Conservation (phyloP, 1,140 invertebrate genomes). For the Drosophila willistoni region DNA sequence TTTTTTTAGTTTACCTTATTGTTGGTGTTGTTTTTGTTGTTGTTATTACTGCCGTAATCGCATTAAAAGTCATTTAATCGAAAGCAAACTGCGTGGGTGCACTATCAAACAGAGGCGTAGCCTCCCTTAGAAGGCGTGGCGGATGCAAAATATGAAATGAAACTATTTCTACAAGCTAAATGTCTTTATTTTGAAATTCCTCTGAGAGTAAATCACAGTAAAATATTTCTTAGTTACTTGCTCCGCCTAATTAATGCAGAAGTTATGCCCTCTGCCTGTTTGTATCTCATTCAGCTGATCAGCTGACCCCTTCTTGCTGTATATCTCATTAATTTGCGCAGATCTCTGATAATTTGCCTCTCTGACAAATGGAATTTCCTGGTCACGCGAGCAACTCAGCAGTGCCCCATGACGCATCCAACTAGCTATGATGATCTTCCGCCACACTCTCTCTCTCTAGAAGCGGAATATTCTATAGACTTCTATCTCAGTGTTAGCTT, state of each 20-base stretch:
- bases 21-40: conserved; percentile 22
- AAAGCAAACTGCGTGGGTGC: conserved; percentile 57
- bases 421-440: not conserved
- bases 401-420: not conserved
- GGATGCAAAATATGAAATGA: too few species aligned
- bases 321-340: not conserved
- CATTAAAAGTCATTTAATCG: conserved; percentile 81
- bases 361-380: not conserved
- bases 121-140: not conserved
- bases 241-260: not conserved
- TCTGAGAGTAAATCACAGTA: too few species aligned
- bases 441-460: too few species aligned
- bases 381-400: not conserved
- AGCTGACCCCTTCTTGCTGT: too few species aligned
- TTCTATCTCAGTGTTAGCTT: too few species aligned
- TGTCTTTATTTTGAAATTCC: too few species aligned
- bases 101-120: conserved; percentile 1
- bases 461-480: too few species aligned
- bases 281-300: too few species aligned
- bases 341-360: not conserved
- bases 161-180: not conserved
- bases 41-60: conserved; percentile 63
- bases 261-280: too few species aligned
- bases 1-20: conserved; percentile 9
- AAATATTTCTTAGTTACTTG: not conserved